These are phyloP conservation scores for Macropis europaea DNA, from an alignment of 2,888 invertebrate species.

Conservation along the genomic window DNA sequence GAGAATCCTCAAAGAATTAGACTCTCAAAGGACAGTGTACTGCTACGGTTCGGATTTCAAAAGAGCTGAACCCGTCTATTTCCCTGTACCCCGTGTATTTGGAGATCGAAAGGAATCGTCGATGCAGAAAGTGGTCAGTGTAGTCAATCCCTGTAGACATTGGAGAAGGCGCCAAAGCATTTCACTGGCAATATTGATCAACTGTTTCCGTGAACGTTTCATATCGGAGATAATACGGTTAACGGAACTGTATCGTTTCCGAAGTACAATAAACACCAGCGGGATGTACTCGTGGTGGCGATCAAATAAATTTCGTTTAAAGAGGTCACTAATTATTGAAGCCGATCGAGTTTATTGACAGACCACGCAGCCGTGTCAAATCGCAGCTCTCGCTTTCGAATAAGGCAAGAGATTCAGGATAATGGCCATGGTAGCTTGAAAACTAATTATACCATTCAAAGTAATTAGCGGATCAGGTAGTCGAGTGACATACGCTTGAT, in stretches of 20 bases:
- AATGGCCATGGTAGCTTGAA: too few relatives aligned
- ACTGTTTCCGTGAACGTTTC: conserved; percentile 24
- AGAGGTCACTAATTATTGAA: neutral
- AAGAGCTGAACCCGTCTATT: neutral
- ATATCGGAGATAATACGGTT: conserved; percentile 2
- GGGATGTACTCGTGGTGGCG: conserved; percentile 1
- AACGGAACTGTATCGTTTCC: conserved; percentile 8
- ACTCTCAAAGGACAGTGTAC: neutral
- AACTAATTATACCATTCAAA: too few relatives aligned
- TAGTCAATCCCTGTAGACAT: neutral
- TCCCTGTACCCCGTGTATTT: neutral
- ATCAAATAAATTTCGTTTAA: neutral
- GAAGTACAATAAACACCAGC: conserved; percentile 11
- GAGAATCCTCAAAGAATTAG: conserved; percentile 12
- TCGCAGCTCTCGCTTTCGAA: too few relatives aligned
- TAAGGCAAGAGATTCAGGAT: too few relatives aligned
- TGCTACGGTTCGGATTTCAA: conserved; percentile 4
- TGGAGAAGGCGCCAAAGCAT: conserved; percentile 4
- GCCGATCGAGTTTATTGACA: neutral
- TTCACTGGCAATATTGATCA: conserved; percentile 16
- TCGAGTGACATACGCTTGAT: too few relatives aligned
- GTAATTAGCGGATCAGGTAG: too few relatives aligned
- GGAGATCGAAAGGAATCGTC: conserved; percentile 1
- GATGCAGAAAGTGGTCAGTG: conserved; percentile 26
- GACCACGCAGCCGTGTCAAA: too few relatives aligned